Percentiles rank a stretch among this genome's conserved stretches.
phyloP scores from a whole-genome alignment of 2,113 vertebrate species.

The Tyrannus savana region DNA sequence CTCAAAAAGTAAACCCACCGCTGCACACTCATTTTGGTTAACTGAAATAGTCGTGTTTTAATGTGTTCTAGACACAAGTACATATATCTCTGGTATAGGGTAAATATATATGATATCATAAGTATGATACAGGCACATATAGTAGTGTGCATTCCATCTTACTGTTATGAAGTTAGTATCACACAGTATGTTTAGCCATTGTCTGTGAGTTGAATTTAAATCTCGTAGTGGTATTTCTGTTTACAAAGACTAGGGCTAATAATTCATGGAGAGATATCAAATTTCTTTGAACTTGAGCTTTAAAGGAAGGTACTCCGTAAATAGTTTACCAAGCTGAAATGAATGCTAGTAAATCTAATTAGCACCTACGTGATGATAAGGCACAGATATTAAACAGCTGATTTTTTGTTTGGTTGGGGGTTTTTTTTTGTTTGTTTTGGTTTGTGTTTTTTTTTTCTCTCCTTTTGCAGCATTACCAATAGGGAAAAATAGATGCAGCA shows the following conservation, averaged over 20 bases:
- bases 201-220: background rate
- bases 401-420: background rate
- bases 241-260: conserved; percentile 33
- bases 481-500: background rate
- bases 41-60: background rate
- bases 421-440: too few species aligned
- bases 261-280: background rate
- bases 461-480: conserved; percentile 19
- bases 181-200: background rate
- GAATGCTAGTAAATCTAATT: conserved; percentile 51
- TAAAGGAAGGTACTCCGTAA: conserved; percentile 36
- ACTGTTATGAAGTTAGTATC: background rate
- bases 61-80: background rate
- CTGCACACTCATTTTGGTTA: background rate
- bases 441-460: background rate
- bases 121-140: background rate
- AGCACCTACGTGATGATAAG: conserved; percentile 42
- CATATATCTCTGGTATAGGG: rapidly evolving
- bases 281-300: conserved; percentile 57
- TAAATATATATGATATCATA: background rate
- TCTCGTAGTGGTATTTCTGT: background rate
- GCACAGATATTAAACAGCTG: conserved; percentile 10
- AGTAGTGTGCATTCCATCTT: background rate
- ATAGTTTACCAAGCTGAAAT: conserved; percentile 31
- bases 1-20: background rate